Evolutionary conservation across 2,113 vertebrate species (phyloP), one percentile per base, ranked within the genome.

Genomic region (Ursus arctos): DNA sequence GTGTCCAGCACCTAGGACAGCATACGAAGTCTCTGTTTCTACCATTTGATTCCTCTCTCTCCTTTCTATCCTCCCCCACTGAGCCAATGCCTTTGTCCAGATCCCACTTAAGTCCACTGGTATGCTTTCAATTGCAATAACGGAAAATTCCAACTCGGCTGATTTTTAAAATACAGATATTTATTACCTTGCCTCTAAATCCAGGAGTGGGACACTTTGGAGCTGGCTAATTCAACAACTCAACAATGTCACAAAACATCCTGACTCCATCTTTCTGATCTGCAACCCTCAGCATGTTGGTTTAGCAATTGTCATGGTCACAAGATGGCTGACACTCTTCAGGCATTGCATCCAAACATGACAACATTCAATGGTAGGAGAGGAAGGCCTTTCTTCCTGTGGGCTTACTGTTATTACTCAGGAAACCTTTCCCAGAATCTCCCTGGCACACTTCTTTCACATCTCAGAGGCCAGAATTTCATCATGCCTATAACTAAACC

Each of bases 371-470:
- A 5, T 18, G 59, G 43, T 21, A 94, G 80, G 57, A 81, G 18
- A 88, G 21, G 43, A 89, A 93, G 40, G 36, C 51, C 47, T 88
- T 33, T 88, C 84, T 79, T 92, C 59, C 95, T 95, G 63, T 82
- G 47, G 84, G 61, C 69, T 96, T 90, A 96, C 96, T 88, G 93
- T 93, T 81, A 96, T 85, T 65, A 83, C 59, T 94, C 79, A 82
- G 53, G 36, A 97, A 94, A 89, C 24, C 26, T 86, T 92, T 96
- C 77, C 90, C 84, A 94, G 55, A 92, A 82, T 84, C 61, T 92
- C 55, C n/a, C 67, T n/a, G 92, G 40, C 59, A 90, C 28, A 93
- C 74, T 47, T 82, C 33, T 69, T 49, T 94, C 79, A 87, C 55
- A 89, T 90, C 59, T 94, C 79, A 86, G 59, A 87, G 88, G 79